Evolutionary conservation across 2,113 vertebrate genomes (phyloP).

Genomic region (Elachura formosa): DNA sequence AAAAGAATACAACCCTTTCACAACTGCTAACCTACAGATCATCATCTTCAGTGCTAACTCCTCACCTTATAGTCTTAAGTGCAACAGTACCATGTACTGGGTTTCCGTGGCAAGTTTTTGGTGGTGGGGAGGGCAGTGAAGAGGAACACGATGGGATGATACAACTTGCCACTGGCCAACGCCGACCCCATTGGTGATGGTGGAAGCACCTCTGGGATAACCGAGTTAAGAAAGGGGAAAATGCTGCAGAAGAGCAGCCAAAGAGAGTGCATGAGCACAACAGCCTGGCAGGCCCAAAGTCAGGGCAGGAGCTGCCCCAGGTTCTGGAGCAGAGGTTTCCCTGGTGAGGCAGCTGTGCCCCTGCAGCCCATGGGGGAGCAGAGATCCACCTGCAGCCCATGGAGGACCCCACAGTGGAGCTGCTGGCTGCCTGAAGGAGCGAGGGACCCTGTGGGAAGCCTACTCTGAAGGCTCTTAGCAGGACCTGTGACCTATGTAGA

Average conservation of each 20-base stretch:
- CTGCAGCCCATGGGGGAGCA: not conserved
- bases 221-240: not conserved
- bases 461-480: accelerated
- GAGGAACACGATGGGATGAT: not conserved
- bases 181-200: accelerated
- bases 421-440: not conserved
- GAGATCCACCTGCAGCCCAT: not conserved
- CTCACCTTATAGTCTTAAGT: not conserved
- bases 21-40: not conserved
- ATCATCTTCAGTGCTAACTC: not conserved
- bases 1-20: not conserved
- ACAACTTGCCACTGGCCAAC: not conserved
- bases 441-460: not conserved
- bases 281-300: not conserved
- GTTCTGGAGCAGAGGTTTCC: accelerated
- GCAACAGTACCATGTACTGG: not conserved
- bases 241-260: not conserved
- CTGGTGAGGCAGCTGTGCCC: not conserved
- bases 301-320: not conserved
- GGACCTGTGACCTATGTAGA: not conserved
- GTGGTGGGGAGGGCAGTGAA: not conserved
- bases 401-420: not conserved
- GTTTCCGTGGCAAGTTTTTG: not conserved
- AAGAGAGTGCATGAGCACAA: not conserved
- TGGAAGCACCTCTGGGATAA: not conserved